Base-by-base conservation (phyloP, 2,888 invertebrate species). In the Coecobrya sp. region DNA sequence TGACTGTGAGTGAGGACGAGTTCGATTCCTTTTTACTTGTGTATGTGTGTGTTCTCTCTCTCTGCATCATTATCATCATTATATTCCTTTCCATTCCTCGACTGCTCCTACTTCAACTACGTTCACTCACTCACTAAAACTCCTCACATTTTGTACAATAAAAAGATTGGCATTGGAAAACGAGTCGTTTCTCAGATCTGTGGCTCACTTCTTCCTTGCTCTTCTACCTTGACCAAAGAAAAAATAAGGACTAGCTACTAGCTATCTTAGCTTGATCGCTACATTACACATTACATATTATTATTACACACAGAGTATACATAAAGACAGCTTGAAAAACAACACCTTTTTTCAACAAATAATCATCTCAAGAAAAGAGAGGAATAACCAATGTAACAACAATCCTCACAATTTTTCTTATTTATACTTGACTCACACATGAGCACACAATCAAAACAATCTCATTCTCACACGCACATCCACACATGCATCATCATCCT, bases 401-500 rank as follows among this genome's bases (percentile, higher is more conserved):
- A 86, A 87, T 73, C 49, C 87, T 70, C 19, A 84, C 92, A 62
- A 84, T 68, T 91, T 91, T 62, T 68, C 68, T 68, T 42, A 86
- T 91, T 65, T 86, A 45, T 25, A 87, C 86, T 82, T 82, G 70
- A 68, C 82, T 91, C 91, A 55, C 91, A 82, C 91, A 76, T 91
- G 68, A 81, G 70, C 70, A 59, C 76, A 86, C 91, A 91, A 91
- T 91, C 91, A 91, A 91, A 91, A 91, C 91, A 91, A 86, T 91
- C 91, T 91, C 91, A 91, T 86, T 86, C 91, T 86, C 88, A 88
- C 85, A 73, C 62, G 76, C 85, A 91, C 86, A 91, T 68, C 73
- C 81, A 76, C 89, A 89, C 73, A 73, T 55, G 52, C 73, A 62
- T 82, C 59, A 76, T 45, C 76, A 59, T 65, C 84, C 49, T n/a